A percentile compares a stretch with the other conserved stretches of the same genome.
phyloP scores from a whole-genome alignment of 2,113 vertebrate genomes.

The Fulica atra region DNA sequence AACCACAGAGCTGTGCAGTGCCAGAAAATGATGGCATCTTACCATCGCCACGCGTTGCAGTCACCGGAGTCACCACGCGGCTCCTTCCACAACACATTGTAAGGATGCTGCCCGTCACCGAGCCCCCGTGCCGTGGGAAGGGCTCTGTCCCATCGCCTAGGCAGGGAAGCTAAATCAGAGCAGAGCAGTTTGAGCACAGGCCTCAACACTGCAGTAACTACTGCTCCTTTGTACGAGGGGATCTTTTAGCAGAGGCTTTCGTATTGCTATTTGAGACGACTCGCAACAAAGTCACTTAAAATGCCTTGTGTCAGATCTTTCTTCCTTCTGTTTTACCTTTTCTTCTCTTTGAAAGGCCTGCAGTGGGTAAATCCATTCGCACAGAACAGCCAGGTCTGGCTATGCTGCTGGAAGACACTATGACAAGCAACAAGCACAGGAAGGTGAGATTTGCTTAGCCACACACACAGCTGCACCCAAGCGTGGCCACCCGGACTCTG shows the following conservation, averaged over 20 bases:
- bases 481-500: rapidly evolving
- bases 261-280: not conserved
- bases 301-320: not conserved
- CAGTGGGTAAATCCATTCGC: not conserved
- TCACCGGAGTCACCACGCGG: not conserved
- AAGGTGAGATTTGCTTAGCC: not conserved
- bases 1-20: not conserved
- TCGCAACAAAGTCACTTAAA: not conserved
- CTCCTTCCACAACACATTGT: not conserved
- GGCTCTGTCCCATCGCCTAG: not conserved
- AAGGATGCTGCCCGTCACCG: not conserved
- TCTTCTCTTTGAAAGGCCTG: not conserved
- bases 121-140: not conserved
- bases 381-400: not conserved
- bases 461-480: not conserved
- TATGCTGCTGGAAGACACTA: not conserved
- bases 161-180: not conserved
- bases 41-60: rapidly evolving
- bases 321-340: not conserved
- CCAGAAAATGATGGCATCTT: not conserved
- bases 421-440: not conserved
- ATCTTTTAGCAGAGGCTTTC: not conserved
- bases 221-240: not conserved
- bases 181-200: not conserved
- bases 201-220: not conserved